Base-by-base conservation (phyloP, 2,797 vertebrate species). In the Brotula barbata region DNA sequence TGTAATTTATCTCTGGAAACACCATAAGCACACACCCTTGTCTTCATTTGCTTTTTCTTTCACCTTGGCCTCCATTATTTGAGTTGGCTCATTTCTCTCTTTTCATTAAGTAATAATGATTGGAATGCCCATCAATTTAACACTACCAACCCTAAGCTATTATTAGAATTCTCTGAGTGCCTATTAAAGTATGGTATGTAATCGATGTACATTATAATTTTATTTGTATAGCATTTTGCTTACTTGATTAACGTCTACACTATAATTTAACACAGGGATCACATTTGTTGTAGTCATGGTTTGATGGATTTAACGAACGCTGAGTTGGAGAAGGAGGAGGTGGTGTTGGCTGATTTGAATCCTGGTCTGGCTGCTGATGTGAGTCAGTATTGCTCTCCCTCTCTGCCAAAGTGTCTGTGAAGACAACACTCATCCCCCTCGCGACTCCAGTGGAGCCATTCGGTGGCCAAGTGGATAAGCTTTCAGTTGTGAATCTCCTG, bases 1-100 rank as follows among this genome's bases (percentile, higher is more conserved):
- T 41, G 44, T 33, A 17, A 58, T 72, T 75, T 69, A 14, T 69
- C 58, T 60, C 5, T 44, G 25, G 45, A 33, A 64, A 48, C 57
- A 56, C 23, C 25, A 28, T 60, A 44, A 17, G 55, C 39, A 40
- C 39, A 33, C 19, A 41, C 25, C 53, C 33, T 20, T 49, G 48
- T 55, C 4, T n/a, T 28, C n/a, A 5, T 42, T 48, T 55, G 6
- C 20, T 5, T 20, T 3, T 45, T 31, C 28, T 17, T 41, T 64
- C 45, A 57, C 20, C 31, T 50, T 61, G 23, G 15, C 14, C 42
- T 37, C 5, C 1, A 25, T 55, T 42, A 3, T 34, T 13, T n/a
- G 43, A 8, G 43, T 6, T 45, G 13, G 6, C 13, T 45, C 3
- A 43, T 44, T 21, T 22, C n/a, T 3, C 13, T 14, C 5, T 14